A percentile compares a stretch with the other conserved stretches of the same genome.
Evolutionary conservation across 2,797 vertebrate genomes (phyloP).

Genomic region (Pelobates cultripes): DNA sequence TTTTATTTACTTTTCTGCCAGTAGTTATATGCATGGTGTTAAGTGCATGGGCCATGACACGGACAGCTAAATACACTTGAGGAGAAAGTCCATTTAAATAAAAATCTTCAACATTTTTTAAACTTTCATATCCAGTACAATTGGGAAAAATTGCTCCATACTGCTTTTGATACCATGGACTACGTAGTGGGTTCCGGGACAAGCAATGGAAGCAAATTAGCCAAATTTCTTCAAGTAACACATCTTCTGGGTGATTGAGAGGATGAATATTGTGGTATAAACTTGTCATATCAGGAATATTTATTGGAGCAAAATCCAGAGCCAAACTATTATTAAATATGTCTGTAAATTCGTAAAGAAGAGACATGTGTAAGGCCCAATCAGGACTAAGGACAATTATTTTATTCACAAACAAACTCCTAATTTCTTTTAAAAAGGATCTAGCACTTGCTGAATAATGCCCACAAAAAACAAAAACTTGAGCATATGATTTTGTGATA

Average conservation of each 20-base stretch:
- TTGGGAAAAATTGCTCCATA: too few relatives aligned
- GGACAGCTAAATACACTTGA: background rate
- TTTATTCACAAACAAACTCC: background rate
- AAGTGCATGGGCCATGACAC: background rate
- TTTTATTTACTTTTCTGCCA: background rate
- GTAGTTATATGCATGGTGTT: background rate
- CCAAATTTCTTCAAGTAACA: background rate
- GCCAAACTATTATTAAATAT: too few relatives aligned
- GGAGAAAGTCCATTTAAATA: background rate
- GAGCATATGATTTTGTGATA: background rate
- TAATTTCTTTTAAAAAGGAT: background rate
- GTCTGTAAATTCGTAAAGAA: too few relatives aligned
- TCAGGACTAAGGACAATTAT: background rate
- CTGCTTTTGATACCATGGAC: too few relatives aligned
- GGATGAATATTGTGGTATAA: too few relatives aligned
- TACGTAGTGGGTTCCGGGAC: too few relatives aligned
- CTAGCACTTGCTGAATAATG: background rate
- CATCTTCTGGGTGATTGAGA: background rate
- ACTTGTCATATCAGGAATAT: too few relatives aligned
- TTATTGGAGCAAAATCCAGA: too few relatives aligned
- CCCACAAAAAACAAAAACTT: background rate
- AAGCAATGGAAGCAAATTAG: background rate
- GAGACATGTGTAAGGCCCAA: background rate
- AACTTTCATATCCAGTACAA: background rate
- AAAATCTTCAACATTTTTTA: background rate